Percentiles rank a stretch among this genome's conserved stretches.
Conservation (phyloP, 2,797 vertebrate species). For the Protosalanx chinensis region DNA sequence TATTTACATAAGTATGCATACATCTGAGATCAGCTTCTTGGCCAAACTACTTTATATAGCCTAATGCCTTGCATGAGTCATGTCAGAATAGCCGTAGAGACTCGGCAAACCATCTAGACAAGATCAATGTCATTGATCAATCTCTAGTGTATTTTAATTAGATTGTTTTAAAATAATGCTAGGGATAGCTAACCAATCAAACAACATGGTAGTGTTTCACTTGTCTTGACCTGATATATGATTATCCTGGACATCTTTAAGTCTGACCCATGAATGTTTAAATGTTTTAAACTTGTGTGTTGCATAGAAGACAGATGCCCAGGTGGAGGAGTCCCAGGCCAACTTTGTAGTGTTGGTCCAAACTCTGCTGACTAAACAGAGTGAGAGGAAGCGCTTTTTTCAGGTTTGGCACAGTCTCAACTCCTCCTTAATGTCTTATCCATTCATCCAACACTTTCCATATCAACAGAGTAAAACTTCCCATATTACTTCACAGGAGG, state of each 20-base stretch:
- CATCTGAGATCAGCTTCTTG: too few species aligned
- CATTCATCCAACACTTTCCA: neutral
- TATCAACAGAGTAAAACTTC: constrained; percentile 13
- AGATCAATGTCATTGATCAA: neutral
- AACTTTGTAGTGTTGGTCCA: constrained; percentile 75
- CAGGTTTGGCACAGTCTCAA: constrained; percentile 51
- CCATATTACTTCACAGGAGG: constrained; percentile 63
- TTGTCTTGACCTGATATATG: too few species aligned
- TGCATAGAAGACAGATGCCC: constrained; percentile 43
- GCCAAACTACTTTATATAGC: too few species aligned
- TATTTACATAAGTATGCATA: too few species aligned
- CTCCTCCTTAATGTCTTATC: neutral
- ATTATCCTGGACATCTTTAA: too few species aligned
- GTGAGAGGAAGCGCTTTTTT: constrained; percentile 70
- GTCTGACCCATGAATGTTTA: too few species aligned
- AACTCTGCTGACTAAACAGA: constrained; percentile 65
- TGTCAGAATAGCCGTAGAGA: too few species aligned
- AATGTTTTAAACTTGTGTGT: too few species aligned
- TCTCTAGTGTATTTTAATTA: neutral
- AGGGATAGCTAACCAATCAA: neutral
- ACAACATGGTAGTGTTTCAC: neutral
- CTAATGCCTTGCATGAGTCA: too few species aligned
- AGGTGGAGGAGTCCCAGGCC: constrained; percentile 68
- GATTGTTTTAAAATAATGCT: neutral
- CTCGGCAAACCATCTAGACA: too few species aligned